Base-by-base conservation (phyloP, 2,888 invertebrate genomes). In the Nyleta sp. region DNA sequence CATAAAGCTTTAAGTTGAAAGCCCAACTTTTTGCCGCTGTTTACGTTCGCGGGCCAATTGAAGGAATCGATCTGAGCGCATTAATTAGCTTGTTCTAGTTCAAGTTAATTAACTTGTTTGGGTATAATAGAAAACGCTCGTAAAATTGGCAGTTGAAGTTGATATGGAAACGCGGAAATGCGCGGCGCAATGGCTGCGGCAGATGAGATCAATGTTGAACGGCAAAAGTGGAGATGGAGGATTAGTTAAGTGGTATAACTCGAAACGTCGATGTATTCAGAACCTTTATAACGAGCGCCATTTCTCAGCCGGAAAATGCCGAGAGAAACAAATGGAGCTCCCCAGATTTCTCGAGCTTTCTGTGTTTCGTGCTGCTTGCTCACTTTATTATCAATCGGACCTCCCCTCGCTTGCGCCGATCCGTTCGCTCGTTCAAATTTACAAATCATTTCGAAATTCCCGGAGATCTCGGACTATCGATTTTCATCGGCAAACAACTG, bases 231-330 rank as follows among this genome's bases (percentile, higher is more conserved):
- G 73, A 73, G 74, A 67, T 38, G 67, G 73, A 78, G 78, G 71
- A 72, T 73, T 78, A 67, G 74, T 81, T 67, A 77, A 79, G 78
- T 79, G 73, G 78, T 71, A 74, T 68, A 81, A 81, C 78, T 79
- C 68, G 74, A 81, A 81, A 78, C 78, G 78, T 53, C 78, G 71
- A 81, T 78, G 71, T 76, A 78, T 82, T 85, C 84, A 78, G 79
- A 78, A 73, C 79, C 82, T 79, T 80, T 75, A 78, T 85, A 85
- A 85, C 85, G 85, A 83, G 83, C 75, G 75, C 78, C 78, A 84
- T 85, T 85, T 83, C 83, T 86, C 84, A 82, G 78, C 80, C 70
- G 71, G 74, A 79, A 81, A 83, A 82, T 62, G 73, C 82, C 77
- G 48, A 52, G 62, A 72, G 78, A 81, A 84, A 85, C 82, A 81